A percentile compares a stretch with the other conserved stretches of the same genome.
These are phyloP conservation scores for Disparrhopalites patrizii DNA, from an alignment of 2,888 invertebrate species.

Conservation along the genomic window DNA sequence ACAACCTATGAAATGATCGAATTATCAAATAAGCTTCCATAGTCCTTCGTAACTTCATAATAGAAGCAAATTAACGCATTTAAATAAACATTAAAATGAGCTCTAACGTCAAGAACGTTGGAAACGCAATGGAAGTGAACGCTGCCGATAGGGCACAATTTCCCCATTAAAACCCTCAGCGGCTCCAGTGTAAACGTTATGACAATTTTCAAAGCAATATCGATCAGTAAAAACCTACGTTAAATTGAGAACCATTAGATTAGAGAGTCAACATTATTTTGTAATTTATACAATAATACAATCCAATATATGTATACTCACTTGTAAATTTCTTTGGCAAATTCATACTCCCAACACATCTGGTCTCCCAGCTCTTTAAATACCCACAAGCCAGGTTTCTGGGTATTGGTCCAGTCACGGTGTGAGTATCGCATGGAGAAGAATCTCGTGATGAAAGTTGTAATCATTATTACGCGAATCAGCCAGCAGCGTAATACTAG, in stretches of 20 bases:
- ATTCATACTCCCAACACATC: conserved; percentile 40
- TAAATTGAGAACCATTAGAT: not conserved
- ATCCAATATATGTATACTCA: conserved; percentile 4
- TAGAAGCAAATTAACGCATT: not conserved
- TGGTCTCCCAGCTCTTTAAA: conserved; percentile 19
- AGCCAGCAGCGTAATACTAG: conserved; percentile 26
- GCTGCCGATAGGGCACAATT: conserved; percentile 14
- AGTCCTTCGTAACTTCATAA: not conserved
- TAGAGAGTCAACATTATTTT: not conserved
- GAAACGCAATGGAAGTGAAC: conserved; percentile 24
- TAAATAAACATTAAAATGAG: not conserved
- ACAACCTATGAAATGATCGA: conserved; percentile 12
- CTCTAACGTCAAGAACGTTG: conserved; percentile 21
- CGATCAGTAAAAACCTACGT: conserved; percentile 22
- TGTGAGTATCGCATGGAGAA: conserved; percentile 2
- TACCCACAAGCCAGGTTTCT: conserved; percentile 8
- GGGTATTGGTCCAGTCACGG: not conserved
- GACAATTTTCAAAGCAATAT: conserved; percentile 15
- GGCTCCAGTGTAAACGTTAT: conserved; percentile 20
- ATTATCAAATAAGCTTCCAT: not conserved
- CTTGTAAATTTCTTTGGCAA: conserved; percentile 44
- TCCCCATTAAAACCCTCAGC: conserved; percentile 14
- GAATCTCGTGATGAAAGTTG: conserved; percentile 25
- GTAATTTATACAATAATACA: not conserved
- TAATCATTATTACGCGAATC: conserved; percentile 36